Evolutionary conservation across 2,113 vertebrate genomes (phyloP), one percentile per base, ranked within the genome.

Genomic region (Tupaia chinensis): DNA sequence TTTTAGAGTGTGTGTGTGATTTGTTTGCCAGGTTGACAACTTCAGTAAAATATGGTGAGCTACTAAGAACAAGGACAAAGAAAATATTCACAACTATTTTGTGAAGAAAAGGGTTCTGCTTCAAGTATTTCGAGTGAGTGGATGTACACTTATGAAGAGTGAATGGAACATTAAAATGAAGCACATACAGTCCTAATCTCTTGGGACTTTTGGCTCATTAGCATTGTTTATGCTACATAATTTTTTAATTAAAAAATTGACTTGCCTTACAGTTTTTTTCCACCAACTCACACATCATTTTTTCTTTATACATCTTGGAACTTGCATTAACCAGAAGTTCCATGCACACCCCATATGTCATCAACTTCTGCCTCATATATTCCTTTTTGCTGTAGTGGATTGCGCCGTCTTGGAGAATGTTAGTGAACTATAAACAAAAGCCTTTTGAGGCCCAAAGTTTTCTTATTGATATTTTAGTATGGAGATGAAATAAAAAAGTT

Each of bases 181-280:
- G 68, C 95, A 96, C 91, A 94, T 95, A 96, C 56, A 93, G 27
- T 97, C 95, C 72, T 95, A 17, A 63, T 97, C 97, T 97, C 73
- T 19, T 68, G 97, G 63, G 96, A 96, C 97, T 96, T 98, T 96
- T 1, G 73, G 83, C 95, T 98, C 96, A 96, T 98, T 98, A 98
- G 91, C 95, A 92, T 98, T 96, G 95, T 97, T 94, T 97, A 96
- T 98, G 84, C 94, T 97, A 97, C 77, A 78, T 82, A 58, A 87
- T 97, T 98, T 98, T 98, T 97, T 19, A 97, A 98, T 97, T 98
- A 97, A 98, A 98, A 98, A 97, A 95, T 94, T 97, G 96, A 94
- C 94, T 96, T 95, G 70, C 91, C 73, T 98, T 98, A 95, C 91
- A 97, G 90, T 81, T 97, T 96, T 96, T 98, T 98, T 95, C 94